Percentiles rank a stretch among this genome's conserved stretches.
phyloP scores from a whole-genome alignment of 1,140 invertebrate genomes.

The Callitettix versicolor region DNA sequence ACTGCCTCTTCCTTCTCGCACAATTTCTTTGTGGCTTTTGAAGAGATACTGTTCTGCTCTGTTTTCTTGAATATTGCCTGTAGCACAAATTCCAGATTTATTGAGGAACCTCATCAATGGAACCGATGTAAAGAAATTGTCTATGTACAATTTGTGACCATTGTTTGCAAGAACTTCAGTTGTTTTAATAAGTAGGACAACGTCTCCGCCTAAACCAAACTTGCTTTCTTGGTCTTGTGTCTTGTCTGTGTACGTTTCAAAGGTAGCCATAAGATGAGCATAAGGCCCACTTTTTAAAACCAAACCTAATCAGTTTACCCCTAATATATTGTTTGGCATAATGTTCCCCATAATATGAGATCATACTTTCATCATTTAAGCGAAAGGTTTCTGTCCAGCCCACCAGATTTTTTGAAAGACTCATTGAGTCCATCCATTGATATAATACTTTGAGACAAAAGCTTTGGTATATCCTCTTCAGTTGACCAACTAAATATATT shows the following conservation, averaged over 20 bases:
- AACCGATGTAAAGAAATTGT: slow-evolving; percentile 21
- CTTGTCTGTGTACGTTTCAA: slow-evolving; percentile 21
- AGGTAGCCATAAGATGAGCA: slow-evolving; percentile 26
- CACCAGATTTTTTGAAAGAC: slow-evolving; percentile 22
- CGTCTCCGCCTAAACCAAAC: slow-evolving; percentile 23
- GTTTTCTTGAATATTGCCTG: slow-evolving; percentile 21
- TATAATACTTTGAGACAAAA: slow-evolving; percentile 21
- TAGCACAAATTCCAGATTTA: slow-evolving; percentile 14
- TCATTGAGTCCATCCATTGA: slow-evolving; percentile 18
- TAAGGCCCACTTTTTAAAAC: slow-evolving; percentile 27
- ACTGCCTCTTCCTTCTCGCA: slow-evolving; percentile 3
- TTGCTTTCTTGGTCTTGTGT: slow-evolving; percentile 3
- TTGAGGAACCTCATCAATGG: too few species aligned
- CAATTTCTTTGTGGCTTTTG: slow-evolving; percentile 7
- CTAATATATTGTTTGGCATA: slow-evolving; percentile 23
- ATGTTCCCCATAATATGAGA: slow-evolving; percentile 23
- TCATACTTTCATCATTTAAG: too few species aligned
- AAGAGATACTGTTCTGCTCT: slow-evolving; percentile 13
- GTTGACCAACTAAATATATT: slow-evolving; percentile 19
- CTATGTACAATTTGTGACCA: slow-evolving; percentile 24
- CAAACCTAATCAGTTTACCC: slow-evolving; percentile 26
- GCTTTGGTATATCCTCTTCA: slow-evolving; percentile 19
- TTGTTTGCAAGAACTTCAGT: slow-evolving; percentile 17
- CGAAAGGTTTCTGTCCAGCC: slow-evolving; percentile 21
- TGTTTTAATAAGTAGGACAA: slow-evolving; percentile 17